These are phyloP conservation scores for Beaufortia kweichowensis DNA, from an alignment of 2,113 vertebrate species.

Conservation along the genomic window DNA sequence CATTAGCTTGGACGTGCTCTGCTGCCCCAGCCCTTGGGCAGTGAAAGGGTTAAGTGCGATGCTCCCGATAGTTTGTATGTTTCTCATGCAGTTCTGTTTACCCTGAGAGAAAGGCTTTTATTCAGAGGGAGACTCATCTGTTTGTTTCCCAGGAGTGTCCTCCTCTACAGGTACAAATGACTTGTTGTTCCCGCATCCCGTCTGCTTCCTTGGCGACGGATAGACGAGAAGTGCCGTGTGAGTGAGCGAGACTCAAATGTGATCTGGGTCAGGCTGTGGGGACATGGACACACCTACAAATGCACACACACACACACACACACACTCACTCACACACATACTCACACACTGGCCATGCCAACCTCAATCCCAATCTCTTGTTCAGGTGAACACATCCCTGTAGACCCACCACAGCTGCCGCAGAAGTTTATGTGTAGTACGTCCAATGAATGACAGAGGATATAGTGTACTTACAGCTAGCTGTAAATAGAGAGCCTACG, in stretches of 20 bases:
- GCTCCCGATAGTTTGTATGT: slow-evolving; percentile 80
- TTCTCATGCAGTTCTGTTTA: slow-evolving; percentile 95
- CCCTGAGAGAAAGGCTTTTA: slow-evolving; percentile 82
- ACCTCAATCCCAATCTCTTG: background rate
- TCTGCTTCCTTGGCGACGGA: slow-evolving; percentile 87
- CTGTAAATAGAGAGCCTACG: slow-evolving; percentile 7
- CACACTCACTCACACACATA: slow-evolving; percentile 1
- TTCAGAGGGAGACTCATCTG: slow-evolving; percentile 86
- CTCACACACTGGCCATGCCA: slow-evolving; percentile 27
- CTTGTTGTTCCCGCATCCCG: slow-evolving; percentile 83
- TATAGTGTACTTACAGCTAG: slow-evolving; percentile 23
- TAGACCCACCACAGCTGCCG: slow-evolving; percentile 22
- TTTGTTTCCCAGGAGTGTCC: slow-evolving; percentile 92
- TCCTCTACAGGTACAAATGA: slow-evolving; percentile 88
- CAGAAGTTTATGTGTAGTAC: slow-evolving; percentile 8
- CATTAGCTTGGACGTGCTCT: slow-evolving; percentile 42
- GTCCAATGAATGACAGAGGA: background rate
- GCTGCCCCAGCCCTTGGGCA: slow-evolving; percentile 54
- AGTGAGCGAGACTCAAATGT: slow-evolving; percentile 82
- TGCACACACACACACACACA: slow-evolving; percentile 5
- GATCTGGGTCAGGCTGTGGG: slow-evolving; percentile 77
- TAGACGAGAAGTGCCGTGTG: slow-evolving; percentile 80
- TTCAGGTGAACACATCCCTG: slow-evolving; percentile 22
- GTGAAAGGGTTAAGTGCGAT: slow-evolving; percentile 75
- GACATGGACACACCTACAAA: slow-evolving; percentile 65